Evolutionary conservation across 2,797 vertebrate genomes (phyloP).

Genomic region (Sebastolobus altivelis): DNA sequence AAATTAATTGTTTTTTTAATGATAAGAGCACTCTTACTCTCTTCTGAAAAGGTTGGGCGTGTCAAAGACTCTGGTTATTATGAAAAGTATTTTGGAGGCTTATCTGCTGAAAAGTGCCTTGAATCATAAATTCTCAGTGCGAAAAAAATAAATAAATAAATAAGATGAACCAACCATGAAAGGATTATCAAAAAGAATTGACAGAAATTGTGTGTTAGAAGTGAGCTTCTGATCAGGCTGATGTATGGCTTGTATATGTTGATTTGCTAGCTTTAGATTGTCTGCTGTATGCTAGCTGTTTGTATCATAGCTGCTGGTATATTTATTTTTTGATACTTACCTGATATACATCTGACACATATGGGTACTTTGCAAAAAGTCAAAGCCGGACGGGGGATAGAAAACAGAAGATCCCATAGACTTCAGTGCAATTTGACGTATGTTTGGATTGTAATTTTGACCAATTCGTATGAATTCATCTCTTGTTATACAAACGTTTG

Average conservation of each 20-base stretch:
- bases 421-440: too few species aligned
- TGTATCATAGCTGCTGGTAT: background rate
- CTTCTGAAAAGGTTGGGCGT: background rate
- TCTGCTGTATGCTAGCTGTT: background rate
- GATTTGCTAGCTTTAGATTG: background rate
- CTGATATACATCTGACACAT: background rate
- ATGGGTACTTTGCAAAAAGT: background rate
- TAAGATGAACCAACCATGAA: background rate
- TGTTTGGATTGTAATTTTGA: too few species aligned
- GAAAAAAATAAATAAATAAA: too few species aligned
- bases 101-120: background rate
- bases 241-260: constrained; percentile 8
- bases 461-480: too few species aligned
- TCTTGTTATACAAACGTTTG: too few species aligned
- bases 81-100: background rate
- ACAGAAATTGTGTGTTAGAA: background rate
- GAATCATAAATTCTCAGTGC: background rate
- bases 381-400: too few species aligned
- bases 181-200: background rate
- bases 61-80: background rate
- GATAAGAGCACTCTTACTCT: background rate
- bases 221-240: background rate
- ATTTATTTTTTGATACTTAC: background rate
- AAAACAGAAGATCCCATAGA: too few species aligned
- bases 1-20: too few species aligned